A percentile compares a stretch with the other conserved stretches of the same genome.
Evolutionary conservation across 2,888 invertebrate species (phyloP).

Genomic region (Lasius fuliginosus): DNA sequence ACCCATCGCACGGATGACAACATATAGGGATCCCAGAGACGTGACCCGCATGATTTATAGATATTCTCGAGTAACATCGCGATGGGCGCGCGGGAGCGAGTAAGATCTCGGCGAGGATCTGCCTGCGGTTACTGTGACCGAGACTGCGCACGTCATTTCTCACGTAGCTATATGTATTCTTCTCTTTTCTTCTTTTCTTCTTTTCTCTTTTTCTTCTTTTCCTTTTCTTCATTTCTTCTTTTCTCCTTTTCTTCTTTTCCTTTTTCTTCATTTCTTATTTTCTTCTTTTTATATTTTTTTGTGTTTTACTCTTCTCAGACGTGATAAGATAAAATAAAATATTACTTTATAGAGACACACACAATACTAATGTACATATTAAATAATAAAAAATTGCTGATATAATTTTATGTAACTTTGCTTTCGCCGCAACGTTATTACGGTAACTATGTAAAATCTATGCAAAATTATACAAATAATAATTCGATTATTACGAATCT

Average conservation of each 20-base stretch:
- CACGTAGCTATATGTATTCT: too few relatives aligned
- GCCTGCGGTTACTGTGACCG: not conserved
- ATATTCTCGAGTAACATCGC: slow-evolving; percentile 32
- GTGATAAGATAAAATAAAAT: not conserved
- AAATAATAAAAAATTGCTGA: not conserved
- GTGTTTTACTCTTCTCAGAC: not conserved
- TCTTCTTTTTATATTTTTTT: not conserved
- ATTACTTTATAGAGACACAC: not conserved
- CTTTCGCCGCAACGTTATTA: not conserved
- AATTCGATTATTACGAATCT: not conserved
- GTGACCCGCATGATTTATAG: slow-evolving; percentile 66
- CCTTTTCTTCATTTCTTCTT: too few relatives aligned
- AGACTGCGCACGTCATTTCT: not conserved
- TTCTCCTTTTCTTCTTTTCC: too few relatives aligned
- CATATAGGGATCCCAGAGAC: slow-evolving; percentile 48
- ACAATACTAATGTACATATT: not conserved
- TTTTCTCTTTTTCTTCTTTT: too few relatives aligned
- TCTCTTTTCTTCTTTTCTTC: not conserved
- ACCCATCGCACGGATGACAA: slow-evolving; percentile 38
- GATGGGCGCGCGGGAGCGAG: not conserved
- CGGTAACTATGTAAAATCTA: not conserved
- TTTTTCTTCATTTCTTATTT: too few relatives aligned
- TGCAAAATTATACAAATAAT: not conserved
- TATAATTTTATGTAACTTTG: not conserved
- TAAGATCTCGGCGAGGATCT: not conserved